Evolutionary conservation across 23 tunicate genomes (phyloP).

Genomic region (Diplosoma virens): DNA sequence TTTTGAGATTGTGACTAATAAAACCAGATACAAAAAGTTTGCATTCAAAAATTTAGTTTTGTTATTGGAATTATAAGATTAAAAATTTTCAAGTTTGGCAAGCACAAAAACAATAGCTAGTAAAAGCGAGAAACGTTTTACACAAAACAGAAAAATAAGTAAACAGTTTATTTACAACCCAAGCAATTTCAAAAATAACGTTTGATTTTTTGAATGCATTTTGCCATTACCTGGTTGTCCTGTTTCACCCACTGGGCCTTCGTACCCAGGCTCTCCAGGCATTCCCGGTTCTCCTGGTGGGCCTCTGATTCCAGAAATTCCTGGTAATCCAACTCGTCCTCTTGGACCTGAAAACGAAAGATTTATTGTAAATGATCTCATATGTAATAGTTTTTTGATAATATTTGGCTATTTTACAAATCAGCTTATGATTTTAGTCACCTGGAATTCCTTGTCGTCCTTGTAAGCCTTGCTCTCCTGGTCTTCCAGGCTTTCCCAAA

Average conservation of each 20-base stretch:
- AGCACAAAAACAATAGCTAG: too few species aligned
- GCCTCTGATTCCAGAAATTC: slow-evolving; percentile 59
- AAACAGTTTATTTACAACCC: too few species aligned
- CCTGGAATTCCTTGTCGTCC: slow-evolving; percentile 65
- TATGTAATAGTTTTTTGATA: not conserved
- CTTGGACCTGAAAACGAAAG: slow-evolving; percentile 40
- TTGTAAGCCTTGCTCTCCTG: slow-evolving; percentile 54
- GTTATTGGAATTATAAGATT: too few species aligned
- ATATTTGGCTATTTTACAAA: not conserved
- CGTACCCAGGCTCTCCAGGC: slow-evolving; percentile 37
- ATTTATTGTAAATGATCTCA: not conserved
- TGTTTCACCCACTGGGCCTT: too few species aligned
- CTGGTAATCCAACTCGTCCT: slow-evolving; percentile 58
- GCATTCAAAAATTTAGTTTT: too few species aligned
- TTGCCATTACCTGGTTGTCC: slow-evolving; percentile 13
- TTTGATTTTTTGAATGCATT: too few species aligned
- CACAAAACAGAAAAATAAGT: too few species aligned
- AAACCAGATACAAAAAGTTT: too few species aligned
- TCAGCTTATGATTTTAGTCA: not conserved
- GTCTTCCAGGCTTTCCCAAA: slow-evolving; percentile 49
- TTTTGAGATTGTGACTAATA: too few species aligned
- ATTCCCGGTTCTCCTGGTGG: slow-evolving; percentile 46
- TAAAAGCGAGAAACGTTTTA: too few species aligned
- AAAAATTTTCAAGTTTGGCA: too few species aligned
- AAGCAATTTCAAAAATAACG: too few species aligned